phyloP scores from a whole-genome alignment of 1,140 invertebrate genomes.

The Calliphora vicina region DNA sequence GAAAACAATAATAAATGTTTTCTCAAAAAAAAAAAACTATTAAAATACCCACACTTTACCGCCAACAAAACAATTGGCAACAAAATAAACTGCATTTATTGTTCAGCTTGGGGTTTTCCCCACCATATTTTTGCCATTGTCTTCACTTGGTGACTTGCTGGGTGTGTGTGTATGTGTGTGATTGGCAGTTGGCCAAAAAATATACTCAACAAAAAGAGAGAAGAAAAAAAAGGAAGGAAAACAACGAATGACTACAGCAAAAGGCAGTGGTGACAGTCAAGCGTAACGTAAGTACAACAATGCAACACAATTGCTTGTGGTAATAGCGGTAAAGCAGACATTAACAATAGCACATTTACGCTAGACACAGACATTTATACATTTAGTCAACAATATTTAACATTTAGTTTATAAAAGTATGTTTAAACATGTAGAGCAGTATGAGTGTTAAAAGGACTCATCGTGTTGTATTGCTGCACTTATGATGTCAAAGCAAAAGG shows the following conservation, averaged over 20 bases:
- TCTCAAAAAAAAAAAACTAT: background rate
- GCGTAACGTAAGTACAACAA: background rate
- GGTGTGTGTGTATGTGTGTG: background rate
- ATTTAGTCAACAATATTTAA: background rate
- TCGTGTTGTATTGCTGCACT: background rate
- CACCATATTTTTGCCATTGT: background rate
- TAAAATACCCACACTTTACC: background rate
- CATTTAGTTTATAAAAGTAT: background rate
- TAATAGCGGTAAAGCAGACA: conserved; percentile 27
- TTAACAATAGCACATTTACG: conserved; percentile 15
- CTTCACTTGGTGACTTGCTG: background rate
- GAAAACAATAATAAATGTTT: background rate
- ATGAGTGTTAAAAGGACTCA: background rate
- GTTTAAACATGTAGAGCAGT: no score
- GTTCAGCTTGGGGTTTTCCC: background rate
- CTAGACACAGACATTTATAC: background rate
- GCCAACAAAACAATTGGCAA: conserved; percentile 24
- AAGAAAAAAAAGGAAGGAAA: background rate
- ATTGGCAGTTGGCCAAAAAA: conserved; percentile 28
- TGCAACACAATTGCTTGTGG: conserved; percentile 18
- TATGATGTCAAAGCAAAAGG: background rate
- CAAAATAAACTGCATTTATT: conserved; percentile 31
- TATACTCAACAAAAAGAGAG: no score
- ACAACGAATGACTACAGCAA: background rate
- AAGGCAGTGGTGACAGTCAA: background rate